These are phyloP conservation scores for Sciurus vulgaris DNA, from an alignment of 2,797 vertebrate genomes.

Conservation along the genomic window DNA sequence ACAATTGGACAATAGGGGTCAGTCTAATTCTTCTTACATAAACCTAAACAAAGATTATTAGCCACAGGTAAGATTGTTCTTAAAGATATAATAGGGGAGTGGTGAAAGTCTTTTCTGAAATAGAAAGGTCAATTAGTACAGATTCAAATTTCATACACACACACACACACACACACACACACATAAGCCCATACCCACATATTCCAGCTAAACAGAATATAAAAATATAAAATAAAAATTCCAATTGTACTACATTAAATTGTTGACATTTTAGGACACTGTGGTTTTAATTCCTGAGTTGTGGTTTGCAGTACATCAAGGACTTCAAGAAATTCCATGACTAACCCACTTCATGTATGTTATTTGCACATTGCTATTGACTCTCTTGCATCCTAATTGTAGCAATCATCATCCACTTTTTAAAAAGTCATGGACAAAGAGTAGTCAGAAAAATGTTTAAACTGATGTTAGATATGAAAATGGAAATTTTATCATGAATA, in stretches of 20 bases:
- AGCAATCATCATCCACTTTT: background rate
- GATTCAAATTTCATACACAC: background rate
- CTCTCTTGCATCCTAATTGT: background rate
- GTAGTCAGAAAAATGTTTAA: conserved; percentile 5
- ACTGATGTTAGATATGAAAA: conserved; percentile 13
- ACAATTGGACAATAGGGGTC: conserved; percentile 70
- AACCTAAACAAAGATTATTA: conserved; percentile 60
- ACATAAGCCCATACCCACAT: no score
- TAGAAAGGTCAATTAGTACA: conserved; percentile 8
- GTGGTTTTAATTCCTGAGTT: background rate
- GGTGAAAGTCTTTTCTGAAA: conserved; percentile 13
- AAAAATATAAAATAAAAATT: conserved; percentile 42
- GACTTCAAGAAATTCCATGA: background rate
- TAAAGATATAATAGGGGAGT: conserved; percentile 55
- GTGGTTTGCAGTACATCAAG: conserved; percentile 9
- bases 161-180: no score
- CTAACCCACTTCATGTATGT: background rate
- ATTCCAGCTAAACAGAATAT: background rate
- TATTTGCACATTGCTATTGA: background rate
- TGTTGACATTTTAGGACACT: background rate
- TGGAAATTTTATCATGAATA: background rate
- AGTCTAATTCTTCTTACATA: conserved; percentile 71
- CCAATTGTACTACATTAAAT: background rate
- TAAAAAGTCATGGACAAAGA: background rate
- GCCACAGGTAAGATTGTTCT: conserved; percentile 63